Evolutionary conservation across 1,140 invertebrate genomes (phyloP).

Genomic region (Megalonaias nervosa): DNA sequence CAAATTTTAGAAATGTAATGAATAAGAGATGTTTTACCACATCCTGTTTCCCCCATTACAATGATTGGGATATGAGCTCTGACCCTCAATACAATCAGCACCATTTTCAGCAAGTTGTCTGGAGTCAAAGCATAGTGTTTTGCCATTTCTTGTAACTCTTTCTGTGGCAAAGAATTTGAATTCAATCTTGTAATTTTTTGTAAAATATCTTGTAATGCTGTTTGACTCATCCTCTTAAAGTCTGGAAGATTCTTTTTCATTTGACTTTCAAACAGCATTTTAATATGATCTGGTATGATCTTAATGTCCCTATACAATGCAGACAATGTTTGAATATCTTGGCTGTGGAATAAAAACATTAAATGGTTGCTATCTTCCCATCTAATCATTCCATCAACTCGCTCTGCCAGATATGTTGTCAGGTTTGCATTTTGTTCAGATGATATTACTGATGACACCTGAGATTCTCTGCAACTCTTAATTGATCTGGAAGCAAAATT

Average conservation of each 20-base stretch:
- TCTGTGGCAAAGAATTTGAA: background rate
- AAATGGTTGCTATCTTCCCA: constrained; percentile 55
- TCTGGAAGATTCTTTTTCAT: constrained; percentile 38
- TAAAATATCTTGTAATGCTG: constrained; percentile 33
- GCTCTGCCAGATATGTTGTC: constrained; percentile 3
- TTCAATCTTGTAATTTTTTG: constrained; percentile 29
- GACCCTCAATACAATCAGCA: constrained; percentile 44
- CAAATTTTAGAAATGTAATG: constrained; percentile 32
- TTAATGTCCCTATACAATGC: constrained; percentile 33
- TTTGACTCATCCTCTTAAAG: constrained; percentile 20
- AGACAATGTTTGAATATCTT: constrained; percentile 48
- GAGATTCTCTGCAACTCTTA: constrained; percentile 29
- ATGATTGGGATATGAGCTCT: constrained; percentile 54
- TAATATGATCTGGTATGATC: background rate
- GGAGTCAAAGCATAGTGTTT: constrained; percentile 47
- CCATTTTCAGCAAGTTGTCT: constrained; percentile 55
- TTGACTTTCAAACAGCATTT: constrained; percentile 44
- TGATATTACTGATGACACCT: constrained; percentile 5
- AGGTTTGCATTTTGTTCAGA: background rate
- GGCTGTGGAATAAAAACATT: constrained; percentile 44
- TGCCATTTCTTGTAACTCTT: constrained; percentile 14
- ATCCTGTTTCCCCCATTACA: constrained; percentile 66
- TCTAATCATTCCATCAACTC: constrained; percentile 45
- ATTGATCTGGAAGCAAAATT: constrained; percentile 46
- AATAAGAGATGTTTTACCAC: constrained; percentile 59